Conservation (phyloP, 2,888 invertebrate species). For the Pterobdella sp. region DNA sequence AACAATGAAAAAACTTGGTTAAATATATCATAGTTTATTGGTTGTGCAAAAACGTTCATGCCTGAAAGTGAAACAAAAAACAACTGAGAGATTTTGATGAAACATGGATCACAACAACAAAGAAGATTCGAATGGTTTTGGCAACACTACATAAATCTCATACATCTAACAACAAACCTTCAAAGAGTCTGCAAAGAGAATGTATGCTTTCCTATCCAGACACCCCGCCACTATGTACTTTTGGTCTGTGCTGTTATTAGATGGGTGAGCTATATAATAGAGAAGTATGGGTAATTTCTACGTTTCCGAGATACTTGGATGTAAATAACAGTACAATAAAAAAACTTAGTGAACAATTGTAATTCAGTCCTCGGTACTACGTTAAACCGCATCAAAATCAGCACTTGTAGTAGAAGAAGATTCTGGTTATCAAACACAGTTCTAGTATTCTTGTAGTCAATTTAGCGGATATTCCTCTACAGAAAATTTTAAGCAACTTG, state of each 20-base stretch:
- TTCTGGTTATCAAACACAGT: too few relatives aligned
- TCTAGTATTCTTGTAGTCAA: too few relatives aligned
- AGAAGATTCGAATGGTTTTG: background rate
- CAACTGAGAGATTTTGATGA: background rate
- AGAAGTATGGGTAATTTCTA: too few relatives aligned
- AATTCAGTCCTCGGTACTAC: too few relatives aligned
- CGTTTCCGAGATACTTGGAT: too few relatives aligned
- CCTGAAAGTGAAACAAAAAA: background rate
- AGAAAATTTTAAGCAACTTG: too few relatives aligned
- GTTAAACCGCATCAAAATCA: too few relatives aligned
- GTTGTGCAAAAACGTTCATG: background rate
- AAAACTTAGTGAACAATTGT: background rate
- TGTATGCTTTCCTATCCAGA: slow-evolving; percentile 84
- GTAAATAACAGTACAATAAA: background rate
- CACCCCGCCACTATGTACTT: slow-evolving; percentile 81
- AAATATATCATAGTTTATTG: background rate
- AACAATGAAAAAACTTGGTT: too few relatives aligned
- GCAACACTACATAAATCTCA: background rate
- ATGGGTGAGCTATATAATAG: too few relatives aligned
- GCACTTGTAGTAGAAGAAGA: too few relatives aligned
- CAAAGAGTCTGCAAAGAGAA: slow-evolving; percentile 85
- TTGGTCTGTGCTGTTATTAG: slow-evolving; percentile 56
- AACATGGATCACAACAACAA: background rate
- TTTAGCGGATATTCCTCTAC: too few relatives aligned
- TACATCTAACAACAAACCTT: slow-evolving; percentile 60